Percentiles rank a stretch among this genome's conserved stretches.
phyloP scores from a whole-genome alignment of 2,113 vertebrate species.

The Chaenocephalus aceratus region DNA sequence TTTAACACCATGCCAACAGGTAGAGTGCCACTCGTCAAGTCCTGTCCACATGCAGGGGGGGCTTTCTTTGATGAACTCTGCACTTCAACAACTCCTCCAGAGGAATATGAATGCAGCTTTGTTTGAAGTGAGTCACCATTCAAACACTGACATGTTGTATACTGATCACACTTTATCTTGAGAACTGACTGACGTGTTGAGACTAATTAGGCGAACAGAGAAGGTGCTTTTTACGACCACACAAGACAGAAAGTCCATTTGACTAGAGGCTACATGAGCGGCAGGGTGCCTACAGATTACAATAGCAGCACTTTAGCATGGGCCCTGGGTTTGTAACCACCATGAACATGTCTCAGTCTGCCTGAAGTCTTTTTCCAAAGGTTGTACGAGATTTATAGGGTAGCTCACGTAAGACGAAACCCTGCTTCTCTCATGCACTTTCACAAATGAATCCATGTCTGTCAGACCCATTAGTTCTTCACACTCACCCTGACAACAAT shows the following conservation, averaged over 20 bases:
- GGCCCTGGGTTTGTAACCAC: slow-evolving; percentile 34
- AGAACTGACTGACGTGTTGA: slow-evolving; percentile 8
- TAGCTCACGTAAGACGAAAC: slow-evolving; percentile 28
- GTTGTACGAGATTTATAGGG: neutral
- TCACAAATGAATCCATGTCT: slow-evolving; percentile 21
- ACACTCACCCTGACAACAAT: slow-evolving; percentile 22
- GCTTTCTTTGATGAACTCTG: slow-evolving; percentile 10
- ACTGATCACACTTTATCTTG: neutral
- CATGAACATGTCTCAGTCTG: slow-evolving; percentile 13
- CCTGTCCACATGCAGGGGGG: slow-evolving; percentile 32
- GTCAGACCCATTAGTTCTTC: slow-evolving; percentile 20
- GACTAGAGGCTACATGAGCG: neutral
- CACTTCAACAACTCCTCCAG: slow-evolving; percentile 3
- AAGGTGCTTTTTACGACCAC: slow-evolving; percentile 15
- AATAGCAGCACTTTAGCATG: slow-evolving; percentile 35
- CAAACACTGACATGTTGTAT: slow-evolving; percentile 28
- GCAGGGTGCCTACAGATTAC: slow-evolving; percentile 19
- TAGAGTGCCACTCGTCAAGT: slow-evolving; percentile 26
- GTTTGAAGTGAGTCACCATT: slow-evolving; percentile 53
- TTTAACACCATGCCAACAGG: slow-evolving; percentile 29
- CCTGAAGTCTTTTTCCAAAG: slow-evolving; percentile 21
- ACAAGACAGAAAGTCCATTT: slow-evolving; percentile 9
- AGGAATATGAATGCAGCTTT: slow-evolving; percentile 43
- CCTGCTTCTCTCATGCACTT: neutral
- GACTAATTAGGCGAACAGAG: slow-evolving; percentile 28